Base-by-base conservation (phyloP, 2,888 invertebrate species). In the Dasypolia templi region DNA sequence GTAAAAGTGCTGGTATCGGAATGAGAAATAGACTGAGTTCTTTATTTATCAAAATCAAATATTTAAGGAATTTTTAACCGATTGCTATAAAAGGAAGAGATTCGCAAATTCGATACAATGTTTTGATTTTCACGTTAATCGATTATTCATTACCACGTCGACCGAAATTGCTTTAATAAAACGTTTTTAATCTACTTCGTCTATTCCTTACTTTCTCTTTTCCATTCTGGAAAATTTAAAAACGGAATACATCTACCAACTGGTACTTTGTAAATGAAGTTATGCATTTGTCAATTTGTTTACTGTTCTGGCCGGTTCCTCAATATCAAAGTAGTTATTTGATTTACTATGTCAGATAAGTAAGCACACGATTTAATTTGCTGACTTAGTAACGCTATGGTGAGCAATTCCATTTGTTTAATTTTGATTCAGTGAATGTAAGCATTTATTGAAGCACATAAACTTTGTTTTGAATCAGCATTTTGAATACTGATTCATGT, bases 351-450 rank as follows among this genome's bases (percentile, higher is more conserved):
- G 59, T 70, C 63, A 62, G 29, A 35, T 56, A 53, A 51, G 22
- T 67, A 19, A 26, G 1, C 39, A 74, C 6, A 5, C 19, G 14
- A 49, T 46, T 26, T 64, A 53, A 42, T 46, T 51, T 5, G 39
- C 55, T 14, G 53, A 46, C 22, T 46, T 26, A 14, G 53, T 29
- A 49, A 51, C 51, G 69, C 39, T 66, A 32, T 32, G 12, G 17
- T 59, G 22, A 65, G 39, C 62, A 62, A 67, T 75, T 70, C n/a
- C 39, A 66, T 67, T 70, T 78, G 59, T 71, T 71, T 65, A 42
- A 56, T 55, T 65, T 51, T 9, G 3, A n/a, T 72, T 58, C 3
- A 32, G 39, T 3, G 26, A 49, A 19, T 56, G 44, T 55, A 56
- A 61, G 55, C 26, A n/a, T n/a, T 22, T 51, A 29, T n/a, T 32